These are phyloP conservation scores for Hylyphantes graminicola DNA, from an alignment of 1,140 invertebrate genomes.

Conservation along the genomic window DNA sequence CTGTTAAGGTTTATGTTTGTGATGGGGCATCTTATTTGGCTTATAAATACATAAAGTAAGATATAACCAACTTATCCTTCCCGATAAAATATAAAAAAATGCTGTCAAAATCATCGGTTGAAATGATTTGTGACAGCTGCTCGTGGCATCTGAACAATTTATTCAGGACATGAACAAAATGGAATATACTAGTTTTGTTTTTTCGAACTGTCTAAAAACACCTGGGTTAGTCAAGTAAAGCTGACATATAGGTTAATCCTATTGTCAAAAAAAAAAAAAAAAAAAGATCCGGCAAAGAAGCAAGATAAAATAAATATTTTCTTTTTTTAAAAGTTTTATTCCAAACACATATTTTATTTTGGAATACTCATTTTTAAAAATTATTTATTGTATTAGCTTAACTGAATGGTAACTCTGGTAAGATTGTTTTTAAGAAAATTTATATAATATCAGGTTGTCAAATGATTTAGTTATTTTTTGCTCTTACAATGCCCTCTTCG, in stretches of 20 bases:
- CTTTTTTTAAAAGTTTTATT: too few relatives aligned
- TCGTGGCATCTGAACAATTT: slow-evolving; percentile 39
- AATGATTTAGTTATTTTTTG: too few relatives aligned
- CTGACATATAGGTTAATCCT: slow-evolving; percentile 32
- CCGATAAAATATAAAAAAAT: slow-evolving; percentile 11
- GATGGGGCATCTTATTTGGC: background rate
- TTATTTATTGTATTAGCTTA: too few relatives aligned
- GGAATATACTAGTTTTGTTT: slow-evolving; percentile 18
- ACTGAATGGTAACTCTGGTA: too few relatives aligned
- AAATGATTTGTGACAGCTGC: slow-evolving; percentile 42
- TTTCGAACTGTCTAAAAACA: background rate
- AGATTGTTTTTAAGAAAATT: too few relatives aligned
- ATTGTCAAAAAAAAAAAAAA: background rate
- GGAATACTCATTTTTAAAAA: too few relatives aligned
- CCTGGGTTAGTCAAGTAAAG: slow-evolving; percentile 15
- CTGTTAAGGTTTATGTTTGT: too few relatives aligned
- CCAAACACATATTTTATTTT: too few relatives aligned
- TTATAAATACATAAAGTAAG: slow-evolving; percentile 39
- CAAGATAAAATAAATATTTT: too few relatives aligned
- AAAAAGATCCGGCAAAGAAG: too few relatives aligned
- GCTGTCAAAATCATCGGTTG: slow-evolving; percentile 36
- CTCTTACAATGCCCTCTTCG: too few relatives aligned
- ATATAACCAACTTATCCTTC: slow-evolving; percentile 34
- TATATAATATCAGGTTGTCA: too few relatives aligned
- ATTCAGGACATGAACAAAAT: slow-evolving; percentile 37